Percentiles rank a stretch among this genome's conserved stretches.
Conservation (phyloP, 2,113 vertebrate species). For the Muntiacus muntjak region DNA sequence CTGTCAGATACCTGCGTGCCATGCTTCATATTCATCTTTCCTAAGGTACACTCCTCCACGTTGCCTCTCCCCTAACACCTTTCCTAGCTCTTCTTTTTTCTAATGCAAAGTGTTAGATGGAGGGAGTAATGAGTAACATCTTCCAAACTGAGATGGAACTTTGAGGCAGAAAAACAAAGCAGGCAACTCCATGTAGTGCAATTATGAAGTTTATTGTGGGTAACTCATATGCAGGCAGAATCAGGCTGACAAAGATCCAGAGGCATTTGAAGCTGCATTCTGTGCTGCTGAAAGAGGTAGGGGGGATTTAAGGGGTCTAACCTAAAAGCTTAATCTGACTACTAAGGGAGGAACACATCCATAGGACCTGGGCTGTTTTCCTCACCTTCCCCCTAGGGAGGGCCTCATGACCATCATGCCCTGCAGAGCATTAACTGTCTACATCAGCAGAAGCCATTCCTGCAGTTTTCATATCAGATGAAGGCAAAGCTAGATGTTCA, state of each 20-base stretch:
- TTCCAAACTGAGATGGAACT: not conserved
- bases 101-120: not conserved
- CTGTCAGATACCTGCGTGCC: not conserved
- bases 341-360: not conserved
- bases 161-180: not conserved
- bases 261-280: not conserved
- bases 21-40: not conserved
- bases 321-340: not conserved
- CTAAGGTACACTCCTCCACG: not conserved
- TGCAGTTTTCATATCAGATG: not conserved
- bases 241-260: not conserved
- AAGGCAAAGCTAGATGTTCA: not conserved
- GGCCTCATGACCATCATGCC: not conserved
- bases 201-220: not conserved
- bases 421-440: not conserved
- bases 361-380: not conserved
- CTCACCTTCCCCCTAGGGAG: not conserved
- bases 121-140: not conserved
- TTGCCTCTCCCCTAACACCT: not conserved
- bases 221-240: not conserved
- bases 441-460: not conserved
- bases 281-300: too few species aligned
- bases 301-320: not conserved
- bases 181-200: not conserved
- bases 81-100: not conserved